These are phyloP conservation scores for Macaca fascicularis DNA, from an alignment of 2,113 vertebrate genomes.

Conservation along the genomic window T2T-MFA8v1.1 NC_088390.1:69451001-69451500, in stretches of 20 bases:
- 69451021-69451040: neutral
- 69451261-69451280: constrained; percentile 49
- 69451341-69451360: constrained; percentile 32
- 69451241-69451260: constrained; percentile 30
- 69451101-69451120: constrained; percentile 59
- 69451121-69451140: constrained; percentile 62
- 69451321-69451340: constrained; percentile 64
- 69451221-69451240: constrained; percentile 49
- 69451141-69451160: constrained; percentile 33
- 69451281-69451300: constrained; percentile 49
- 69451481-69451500: constrained; percentile 55
- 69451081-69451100: constrained; percentile 60
- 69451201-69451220: constrained; percentile 35
- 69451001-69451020: neutral
- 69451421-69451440: constrained; percentile 47
- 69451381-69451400: constrained; percentile 38
- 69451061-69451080: constrained; percentile 55
- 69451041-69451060: constrained; percentile 8
- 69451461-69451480: constrained; percentile 22
- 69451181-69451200: constrained; percentile 55
- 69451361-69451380: constrained; percentile 44
- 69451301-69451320: constrained; percentile 53
- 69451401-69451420: constrained; percentile 44
- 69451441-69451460: constrained; percentile 43
- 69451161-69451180: neutral